Conservation (phyloP, 2,113 vertebrate species). For the Cacatua alba region DNA sequence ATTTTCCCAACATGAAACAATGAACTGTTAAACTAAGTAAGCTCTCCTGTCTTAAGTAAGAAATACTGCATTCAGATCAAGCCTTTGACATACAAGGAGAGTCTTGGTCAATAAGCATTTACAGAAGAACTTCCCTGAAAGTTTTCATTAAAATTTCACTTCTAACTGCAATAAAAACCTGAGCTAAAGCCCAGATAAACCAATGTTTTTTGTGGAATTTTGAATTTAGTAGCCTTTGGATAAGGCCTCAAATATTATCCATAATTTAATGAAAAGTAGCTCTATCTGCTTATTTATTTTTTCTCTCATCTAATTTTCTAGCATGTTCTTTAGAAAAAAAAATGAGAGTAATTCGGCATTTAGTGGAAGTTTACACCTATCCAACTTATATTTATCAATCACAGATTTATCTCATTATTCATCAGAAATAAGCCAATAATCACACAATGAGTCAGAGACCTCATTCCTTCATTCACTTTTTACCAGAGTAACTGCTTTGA, state of each 20-base stretch:
- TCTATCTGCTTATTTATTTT: not conserved
- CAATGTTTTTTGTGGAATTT: not conserved
- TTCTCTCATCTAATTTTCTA: not conserved
- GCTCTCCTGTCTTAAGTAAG: slow-evolving; percentile 6
- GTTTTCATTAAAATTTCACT: not conserved
- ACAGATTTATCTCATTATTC: not conserved
- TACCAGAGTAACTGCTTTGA: not conserved
- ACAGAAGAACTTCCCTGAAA: not conserved
- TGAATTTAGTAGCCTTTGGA: not conserved
- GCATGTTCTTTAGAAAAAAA: not conserved
- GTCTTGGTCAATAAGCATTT: not conserved
- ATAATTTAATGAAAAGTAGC: not conserved
- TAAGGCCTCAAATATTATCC: not conserved
- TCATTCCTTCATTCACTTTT: not conserved
- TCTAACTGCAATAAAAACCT: not conserved
- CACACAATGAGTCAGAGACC: not conserved
- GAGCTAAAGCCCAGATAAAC: not conserved
- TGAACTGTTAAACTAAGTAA: not conserved
- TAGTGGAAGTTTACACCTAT: not conserved
- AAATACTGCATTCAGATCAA: not conserved
- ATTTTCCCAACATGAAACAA: slow-evolving; percentile 41
- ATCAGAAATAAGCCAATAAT: not conserved
- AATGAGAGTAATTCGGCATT: not conserved
- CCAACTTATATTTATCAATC: not conserved
- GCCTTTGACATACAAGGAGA: not conserved